Evolutionary conservation across 2,113 vertebrate genomes (phyloP).

Genomic region (Otocyon megalotis): DNA sequence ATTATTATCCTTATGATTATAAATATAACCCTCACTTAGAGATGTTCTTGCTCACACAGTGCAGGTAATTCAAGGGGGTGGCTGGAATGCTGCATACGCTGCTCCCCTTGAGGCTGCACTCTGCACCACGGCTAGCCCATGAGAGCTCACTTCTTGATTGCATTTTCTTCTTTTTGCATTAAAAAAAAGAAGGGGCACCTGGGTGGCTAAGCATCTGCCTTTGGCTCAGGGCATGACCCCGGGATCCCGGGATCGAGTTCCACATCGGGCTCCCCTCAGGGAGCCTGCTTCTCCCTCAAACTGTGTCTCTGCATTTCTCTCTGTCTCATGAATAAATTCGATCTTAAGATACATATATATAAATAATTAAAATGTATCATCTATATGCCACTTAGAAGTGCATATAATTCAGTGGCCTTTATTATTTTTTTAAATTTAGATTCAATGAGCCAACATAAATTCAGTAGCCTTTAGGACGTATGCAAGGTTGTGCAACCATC

Average conservation of each 20-base stretch:
- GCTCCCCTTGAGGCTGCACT: not conserved
- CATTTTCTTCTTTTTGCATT: not conserved
- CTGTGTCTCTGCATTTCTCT: no score
- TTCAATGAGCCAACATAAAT: not conserved
- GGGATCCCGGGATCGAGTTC: no score
- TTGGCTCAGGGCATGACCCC: no score
- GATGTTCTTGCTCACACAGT: not conserved
- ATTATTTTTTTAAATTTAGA: no score
- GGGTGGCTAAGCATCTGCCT: no score
- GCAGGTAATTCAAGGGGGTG: not conserved
- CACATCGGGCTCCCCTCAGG: no score
- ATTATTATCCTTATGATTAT: not conserved
- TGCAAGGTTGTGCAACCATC: not conserved
- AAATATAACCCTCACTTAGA: not conserved
- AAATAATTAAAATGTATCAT: not conserved
- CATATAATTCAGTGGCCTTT: not conserved
- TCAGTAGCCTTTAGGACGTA: not conserved
- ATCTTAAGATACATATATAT: no score
- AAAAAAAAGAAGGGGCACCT: not conserved
- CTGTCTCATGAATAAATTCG: no score
- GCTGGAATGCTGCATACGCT: not conserved
- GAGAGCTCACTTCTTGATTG: not conserved
- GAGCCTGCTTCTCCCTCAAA: no score
- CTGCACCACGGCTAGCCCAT: no score
- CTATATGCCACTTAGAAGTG: not conserved